Conservation (phyloP, 2,888 invertebrate species). For the Drosophila anceps region DNA sequence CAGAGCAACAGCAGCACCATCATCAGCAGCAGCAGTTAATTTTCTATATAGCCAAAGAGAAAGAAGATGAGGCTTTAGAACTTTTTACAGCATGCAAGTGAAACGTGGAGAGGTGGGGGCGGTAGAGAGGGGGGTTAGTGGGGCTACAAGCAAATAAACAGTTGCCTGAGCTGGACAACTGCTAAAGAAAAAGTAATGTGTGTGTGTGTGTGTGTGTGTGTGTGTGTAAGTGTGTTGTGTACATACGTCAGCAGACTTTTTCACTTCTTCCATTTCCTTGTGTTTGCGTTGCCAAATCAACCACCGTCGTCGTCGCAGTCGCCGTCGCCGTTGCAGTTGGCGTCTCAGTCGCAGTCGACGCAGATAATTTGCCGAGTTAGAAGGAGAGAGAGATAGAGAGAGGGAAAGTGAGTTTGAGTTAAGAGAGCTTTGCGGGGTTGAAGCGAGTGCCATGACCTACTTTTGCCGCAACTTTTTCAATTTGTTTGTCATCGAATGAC, state of each 20-base stretch:
- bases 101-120: neutral
- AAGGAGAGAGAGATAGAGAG: conserved; percentile 28
- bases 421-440: conserved; percentile 27
- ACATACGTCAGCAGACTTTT: conserved; percentile 71
- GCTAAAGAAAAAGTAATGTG: conserved; percentile 17
- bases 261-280: conserved; percentile 55
- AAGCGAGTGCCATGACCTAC: conserved; percentile 70
- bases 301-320: conserved; percentile 51
- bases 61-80: conserved; percentile 29
- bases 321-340: conserved; percentile 7
- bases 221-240: conserved; percentile 32
- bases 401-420: conserved; percentile 22
- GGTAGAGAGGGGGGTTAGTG: neutral
- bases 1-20: conserved; percentile 27
- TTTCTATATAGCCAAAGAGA: conserved; percentile 29
- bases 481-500: conserved; percentile 62
- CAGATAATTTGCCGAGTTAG: conserved; percentile 73
- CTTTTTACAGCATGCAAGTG: conserved; percentile 27
- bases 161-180: conserved; percentile 45
- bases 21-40: conserved; percentile 41
- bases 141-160: conserved; percentile 64
- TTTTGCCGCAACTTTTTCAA: conserved; percentile 73
- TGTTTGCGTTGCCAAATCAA: conserved; percentile 70
- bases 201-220: conserved; percentile 10
- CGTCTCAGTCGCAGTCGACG: conserved; percentile 45